Base-by-base conservation (phyloP, 2,888 invertebrate species). In the Penaeus monodon region DNA sequence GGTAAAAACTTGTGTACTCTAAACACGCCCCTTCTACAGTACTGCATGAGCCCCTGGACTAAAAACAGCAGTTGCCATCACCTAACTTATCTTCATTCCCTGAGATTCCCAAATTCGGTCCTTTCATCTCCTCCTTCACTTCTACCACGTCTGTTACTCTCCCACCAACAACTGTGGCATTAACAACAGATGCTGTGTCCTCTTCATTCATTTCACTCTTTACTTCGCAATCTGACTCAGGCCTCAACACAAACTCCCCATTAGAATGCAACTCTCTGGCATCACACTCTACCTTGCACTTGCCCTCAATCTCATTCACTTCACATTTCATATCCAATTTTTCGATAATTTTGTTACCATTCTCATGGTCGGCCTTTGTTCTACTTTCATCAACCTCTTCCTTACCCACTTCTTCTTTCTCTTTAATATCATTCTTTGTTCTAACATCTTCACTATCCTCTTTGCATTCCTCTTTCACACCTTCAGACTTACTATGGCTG, bases 401-500 rank as follows among this genome's bases (percentile, higher is more conserved):
- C n/a, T 49, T 78, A 49, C 24, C 10, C 44, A 20, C n/a, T 78
- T 78, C 77, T 20, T n/a, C n/a, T 64, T 29, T 33, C 33, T 65
- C 24, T 77, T 63, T 84, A n/a, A 76, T 44, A 33, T 44, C 44
- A 33, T 27, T 84, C 33, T 49, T 73, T 74, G 38, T 73, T 22
- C 29, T n/a, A 17, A 70, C 29, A n/a, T 44, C 27, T 14, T 64
- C 68, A 27, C 27, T 24, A 10, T 44, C 44, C 24, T n/a, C 17
- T 20, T 38, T 14, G 22, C 70, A 66, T 38, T 82, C 73, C 44
- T 57, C 29, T 29, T 66, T 68, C 17, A 68, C 66, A 73, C 33
- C 29, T 49, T 68, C 82, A 22, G 33, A 29, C n/a, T 27, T 57
- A 82, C 82, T 74, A 27, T 38, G n/a, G 27, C 79, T 27, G 7